A percentile compares a stretch with the other conserved stretches of the same genome.
Evolutionary conservation across 2,113 vertebrate genomes (phyloP).

Genomic region (Eudorcas thomsonii): DNA sequence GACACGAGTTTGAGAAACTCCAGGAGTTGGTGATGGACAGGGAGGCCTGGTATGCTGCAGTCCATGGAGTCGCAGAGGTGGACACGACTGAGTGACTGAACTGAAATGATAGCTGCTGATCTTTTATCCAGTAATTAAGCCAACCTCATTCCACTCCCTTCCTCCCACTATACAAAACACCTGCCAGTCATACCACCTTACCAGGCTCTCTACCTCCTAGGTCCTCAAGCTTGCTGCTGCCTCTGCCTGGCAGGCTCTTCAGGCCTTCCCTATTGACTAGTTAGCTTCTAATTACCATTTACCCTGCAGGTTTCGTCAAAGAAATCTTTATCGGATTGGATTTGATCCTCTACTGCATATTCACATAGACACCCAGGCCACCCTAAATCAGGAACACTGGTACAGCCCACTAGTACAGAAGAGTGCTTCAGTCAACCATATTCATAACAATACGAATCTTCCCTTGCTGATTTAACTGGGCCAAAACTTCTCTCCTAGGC

Average conservation of each 20-base stretch:
- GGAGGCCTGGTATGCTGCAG: background rate
- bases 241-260: background rate
- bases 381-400: background rate
- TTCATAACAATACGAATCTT: background rate
- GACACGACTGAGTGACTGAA: background rate
- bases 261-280: background rate
- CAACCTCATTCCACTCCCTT: background rate
- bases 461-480: background rate
- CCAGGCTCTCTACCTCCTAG: background rate
- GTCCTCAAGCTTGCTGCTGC: background rate
- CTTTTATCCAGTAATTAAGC: background rate
- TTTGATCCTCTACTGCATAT: background rate
- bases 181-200: background rate
- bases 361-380: background rate
- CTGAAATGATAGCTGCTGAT: background rate
- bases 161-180: background rate
- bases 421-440: background rate
- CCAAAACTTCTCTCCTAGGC: background rate
- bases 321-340: background rate
- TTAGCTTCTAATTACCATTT: background rate
- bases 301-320: background rate
- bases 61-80: background rate
- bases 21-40: background rate
- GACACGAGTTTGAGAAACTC: background rate
- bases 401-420: background rate